Evolutionary conservation across 92 coral and sea anemone genomes (phyloP).

Genomic region (Ricordea florida): DNA sequence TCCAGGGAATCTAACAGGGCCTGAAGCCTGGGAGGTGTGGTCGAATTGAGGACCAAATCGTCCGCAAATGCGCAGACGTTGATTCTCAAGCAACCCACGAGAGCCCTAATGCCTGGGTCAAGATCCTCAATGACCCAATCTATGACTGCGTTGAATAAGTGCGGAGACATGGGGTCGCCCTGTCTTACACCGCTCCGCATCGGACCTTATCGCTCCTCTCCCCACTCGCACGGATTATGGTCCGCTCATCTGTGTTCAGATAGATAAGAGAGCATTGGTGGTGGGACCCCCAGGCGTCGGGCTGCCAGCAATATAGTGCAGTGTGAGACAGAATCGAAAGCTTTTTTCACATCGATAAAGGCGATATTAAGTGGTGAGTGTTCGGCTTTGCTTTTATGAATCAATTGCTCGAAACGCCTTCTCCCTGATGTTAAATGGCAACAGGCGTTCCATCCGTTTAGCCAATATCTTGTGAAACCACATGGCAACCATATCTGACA

Average conservation of each 20-base stretch:
- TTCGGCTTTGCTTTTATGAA: background rate
- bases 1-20: background rate
- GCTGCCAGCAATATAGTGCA: background rate
- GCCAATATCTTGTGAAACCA: too few species aligned
- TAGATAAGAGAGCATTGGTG: background rate
- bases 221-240: background rate
- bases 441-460: background rate
- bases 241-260: background rate
- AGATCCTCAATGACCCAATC: background rate
- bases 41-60: background rate
- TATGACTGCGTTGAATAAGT: background rate
- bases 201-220: background rate
- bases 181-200: background rate
- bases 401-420: background rate
- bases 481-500: too few species aligned
- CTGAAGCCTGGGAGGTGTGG: background rate
- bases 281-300: background rate
- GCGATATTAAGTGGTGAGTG: background rate
- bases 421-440: too few species aligned
- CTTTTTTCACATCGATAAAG: background rate
- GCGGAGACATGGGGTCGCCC: background rate
- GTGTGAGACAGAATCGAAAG: conserved; percentile 13
- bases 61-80: background rate
- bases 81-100: background rate
- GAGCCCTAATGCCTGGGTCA: background rate